Conservation (phyloP, 2,113 vertebrate genomes). For the Illadopsis cleaveri region DNA sequence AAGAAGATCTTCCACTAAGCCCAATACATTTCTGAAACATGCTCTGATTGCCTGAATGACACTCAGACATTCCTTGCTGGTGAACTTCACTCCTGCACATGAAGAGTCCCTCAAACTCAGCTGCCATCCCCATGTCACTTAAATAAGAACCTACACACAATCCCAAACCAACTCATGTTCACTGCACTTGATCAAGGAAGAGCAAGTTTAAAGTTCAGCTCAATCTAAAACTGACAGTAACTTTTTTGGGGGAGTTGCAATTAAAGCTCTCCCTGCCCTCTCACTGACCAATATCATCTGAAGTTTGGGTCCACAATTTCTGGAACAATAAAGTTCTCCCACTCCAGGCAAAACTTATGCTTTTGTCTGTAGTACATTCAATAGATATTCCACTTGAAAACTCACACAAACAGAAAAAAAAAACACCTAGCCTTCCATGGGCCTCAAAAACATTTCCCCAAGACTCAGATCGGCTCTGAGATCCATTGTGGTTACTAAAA, state of each 20-base stretch:
- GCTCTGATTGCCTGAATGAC: accelerated
- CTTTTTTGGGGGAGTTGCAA: not conserved
- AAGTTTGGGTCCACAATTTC: not conserved
- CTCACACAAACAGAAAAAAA: not conserved
- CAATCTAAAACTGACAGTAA: not conserved
- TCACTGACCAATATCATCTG: not conserved
- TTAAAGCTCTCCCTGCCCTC: not conserved
- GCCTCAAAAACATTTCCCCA: not conserved
- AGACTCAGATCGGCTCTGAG: not conserved
- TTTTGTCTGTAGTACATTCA: not conserved
- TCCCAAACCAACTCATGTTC: not conserved
- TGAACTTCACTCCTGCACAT: accelerated
- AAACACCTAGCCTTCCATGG: not conserved
- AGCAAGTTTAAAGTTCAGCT: not conserved
- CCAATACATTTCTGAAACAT: not conserved
- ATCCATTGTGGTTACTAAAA: not conserved
- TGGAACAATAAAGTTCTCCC: not conserved
- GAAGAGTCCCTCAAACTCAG: not conserved
- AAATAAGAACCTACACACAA: not conserved
- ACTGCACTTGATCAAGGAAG: not conserved
- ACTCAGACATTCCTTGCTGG: not conserved
- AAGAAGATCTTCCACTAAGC: not conserved
- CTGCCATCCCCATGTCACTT: not conserved
- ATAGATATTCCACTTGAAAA: not conserved
- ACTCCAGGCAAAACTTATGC: not conserved